A percentile compares a stretch with the other conserved stretches of the same genome.
These are phyloP conservation scores for Tholera decimalis DNA, from an alignment of 2,888 invertebrate genomes.

Conservation along the genomic window DNA sequence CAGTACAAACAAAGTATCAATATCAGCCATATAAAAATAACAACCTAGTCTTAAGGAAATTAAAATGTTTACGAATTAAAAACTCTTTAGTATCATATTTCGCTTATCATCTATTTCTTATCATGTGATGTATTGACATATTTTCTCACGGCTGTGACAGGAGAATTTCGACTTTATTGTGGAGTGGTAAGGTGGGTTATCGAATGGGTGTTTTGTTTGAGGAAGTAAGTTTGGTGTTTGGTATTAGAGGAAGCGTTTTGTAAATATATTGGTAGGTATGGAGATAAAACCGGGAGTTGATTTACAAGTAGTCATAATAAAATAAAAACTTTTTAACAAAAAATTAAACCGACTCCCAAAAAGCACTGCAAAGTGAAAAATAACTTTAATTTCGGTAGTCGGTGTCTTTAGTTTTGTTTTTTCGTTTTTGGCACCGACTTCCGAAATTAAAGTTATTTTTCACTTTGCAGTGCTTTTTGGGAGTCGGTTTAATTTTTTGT, in stretches of 20 bases:
- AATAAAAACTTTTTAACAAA: too few species aligned
- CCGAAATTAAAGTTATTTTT: too few species aligned
- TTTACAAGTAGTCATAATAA: neutral
- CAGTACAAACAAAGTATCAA: conserved; percentile 61
- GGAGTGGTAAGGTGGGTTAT: conserved; percentile 45
- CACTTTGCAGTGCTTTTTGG: too few species aligned
- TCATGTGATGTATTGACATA: conserved; percentile 72
- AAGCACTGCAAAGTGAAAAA: too few species aligned
- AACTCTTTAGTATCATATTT: conserved; percentile 67
- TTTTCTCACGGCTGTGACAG: conserved; percentile 76
- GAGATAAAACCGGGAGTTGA: neutral
- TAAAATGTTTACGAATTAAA: conserved; percentile 65
- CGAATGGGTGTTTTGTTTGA: conserved; percentile 40
- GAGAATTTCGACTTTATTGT: conserved; percentile 59
- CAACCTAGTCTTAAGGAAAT: conserved; percentile 51
- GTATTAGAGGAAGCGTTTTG: conserved; percentile 39
- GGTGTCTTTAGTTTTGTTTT: too few species aligned
- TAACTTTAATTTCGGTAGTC: too few species aligned
- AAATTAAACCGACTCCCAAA: too few species aligned
- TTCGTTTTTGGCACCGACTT: too few species aligned
- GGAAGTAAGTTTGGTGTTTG: conserved; percentile 49
- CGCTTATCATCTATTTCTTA: conserved; percentile 71
- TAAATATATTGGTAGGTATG: neutral
- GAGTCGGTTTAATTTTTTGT: too few species aligned
- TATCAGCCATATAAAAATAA: conserved; percentile 54